Percentiles rank a stretch among this genome's conserved stretches.
Conservation (phyloP, 2,888 invertebrate species). For the Gastrophysa polygoni region DNA sequence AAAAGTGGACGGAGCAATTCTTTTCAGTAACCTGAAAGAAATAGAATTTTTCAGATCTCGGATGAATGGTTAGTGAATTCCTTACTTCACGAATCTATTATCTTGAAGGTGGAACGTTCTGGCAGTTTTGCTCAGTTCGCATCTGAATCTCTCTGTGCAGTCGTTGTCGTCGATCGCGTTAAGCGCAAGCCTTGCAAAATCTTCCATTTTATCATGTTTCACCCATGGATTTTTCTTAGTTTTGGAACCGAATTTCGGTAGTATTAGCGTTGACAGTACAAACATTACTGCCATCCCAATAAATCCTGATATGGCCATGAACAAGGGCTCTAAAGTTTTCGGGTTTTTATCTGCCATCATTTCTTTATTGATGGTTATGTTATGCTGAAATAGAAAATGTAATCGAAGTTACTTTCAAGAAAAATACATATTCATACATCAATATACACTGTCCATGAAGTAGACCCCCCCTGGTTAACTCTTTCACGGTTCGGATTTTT, state of each 20-base stretch:
- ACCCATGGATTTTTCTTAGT: slow-evolving; percentile 41
- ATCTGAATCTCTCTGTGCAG: slow-evolving; percentile 58
- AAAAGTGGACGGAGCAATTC: slow-evolving; percentile 51
- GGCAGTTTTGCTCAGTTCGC: slow-evolving; percentile 58
- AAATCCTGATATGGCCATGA: slow-evolving; percentile 65
- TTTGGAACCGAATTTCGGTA: slow-evolving; percentile 58
- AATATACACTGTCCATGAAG: too few relatives aligned
- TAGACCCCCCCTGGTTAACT: too few relatives aligned
- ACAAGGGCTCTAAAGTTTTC: slow-evolving; percentile 61
- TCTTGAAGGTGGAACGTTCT: slow-evolving; percentile 52
- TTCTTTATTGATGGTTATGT: slow-evolving; percentile 48
- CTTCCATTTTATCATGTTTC: slow-evolving; percentile 51
- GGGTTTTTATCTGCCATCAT: slow-evolving; percentile 49
- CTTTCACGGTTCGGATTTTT: too few relatives aligned
- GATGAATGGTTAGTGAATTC: slow-evolving; percentile 23
- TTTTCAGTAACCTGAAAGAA: slow-evolving; percentile 51
- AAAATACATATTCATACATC: too few relatives aligned
- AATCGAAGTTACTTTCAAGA: too few relatives aligned
- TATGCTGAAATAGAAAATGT: slow-evolving; percentile 54
- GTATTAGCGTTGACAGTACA: slow-evolving; percentile 60
- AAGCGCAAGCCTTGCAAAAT: slow-evolving; percentile 55
- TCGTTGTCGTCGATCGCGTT: slow-evolving; percentile 59
- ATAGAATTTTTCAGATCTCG: slow-evolving; percentile 11
- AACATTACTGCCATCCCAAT: slow-evolving; percentile 64
- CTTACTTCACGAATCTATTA: slow-evolving; percentile 56